Conservation (phyloP, 2,797 vertebrate genomes). For the Enteromius unitaeniatus region DNA sequence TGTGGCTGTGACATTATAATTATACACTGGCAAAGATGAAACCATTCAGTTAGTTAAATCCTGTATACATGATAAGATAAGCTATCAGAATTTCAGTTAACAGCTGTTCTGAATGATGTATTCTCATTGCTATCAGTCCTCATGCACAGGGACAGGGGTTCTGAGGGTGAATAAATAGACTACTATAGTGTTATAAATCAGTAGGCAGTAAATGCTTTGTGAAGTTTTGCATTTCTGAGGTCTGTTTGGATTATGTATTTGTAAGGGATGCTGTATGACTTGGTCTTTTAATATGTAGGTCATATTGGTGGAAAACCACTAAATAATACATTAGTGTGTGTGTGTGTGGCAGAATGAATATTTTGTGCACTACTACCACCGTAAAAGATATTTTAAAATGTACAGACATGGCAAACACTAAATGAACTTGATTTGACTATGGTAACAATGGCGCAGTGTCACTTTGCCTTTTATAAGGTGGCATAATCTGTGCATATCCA, state of each 20-base stretch:
- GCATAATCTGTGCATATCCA: not conserved
- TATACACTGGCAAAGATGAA: constrained; percentile 1
- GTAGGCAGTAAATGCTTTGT: not conserved
- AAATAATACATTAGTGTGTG: constrained; percentile 52
- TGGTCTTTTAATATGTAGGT: constrained; percentile 40
- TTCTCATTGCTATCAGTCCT: not conserved
- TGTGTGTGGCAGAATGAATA: not conserved
- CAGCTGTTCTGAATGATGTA: constrained; percentile 2
- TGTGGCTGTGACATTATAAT: not conserved
- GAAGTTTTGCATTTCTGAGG: not conserved
- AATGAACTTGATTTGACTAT: not conserved
- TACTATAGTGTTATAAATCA: not conserved
- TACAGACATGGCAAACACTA: not conserved
- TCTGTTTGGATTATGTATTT: not conserved
- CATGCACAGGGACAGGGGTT: not conserved
- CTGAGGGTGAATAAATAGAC: not conserved
- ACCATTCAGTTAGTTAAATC: constrained; percentile 8
- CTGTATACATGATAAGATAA: constrained; percentile 6
- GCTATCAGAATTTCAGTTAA: not conserved
- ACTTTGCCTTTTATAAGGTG: not conserved
- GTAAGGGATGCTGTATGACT: constrained; percentile 6
- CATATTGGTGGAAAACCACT: constrained; percentile 28
- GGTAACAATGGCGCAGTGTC: not conserved
- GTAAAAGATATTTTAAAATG: not conserved
- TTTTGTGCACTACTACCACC: not conserved